Evolutionary conservation across 64 coral and sea anemone species (phyloP).

Genomic region (Cladopsammia gracilis): DNA sequence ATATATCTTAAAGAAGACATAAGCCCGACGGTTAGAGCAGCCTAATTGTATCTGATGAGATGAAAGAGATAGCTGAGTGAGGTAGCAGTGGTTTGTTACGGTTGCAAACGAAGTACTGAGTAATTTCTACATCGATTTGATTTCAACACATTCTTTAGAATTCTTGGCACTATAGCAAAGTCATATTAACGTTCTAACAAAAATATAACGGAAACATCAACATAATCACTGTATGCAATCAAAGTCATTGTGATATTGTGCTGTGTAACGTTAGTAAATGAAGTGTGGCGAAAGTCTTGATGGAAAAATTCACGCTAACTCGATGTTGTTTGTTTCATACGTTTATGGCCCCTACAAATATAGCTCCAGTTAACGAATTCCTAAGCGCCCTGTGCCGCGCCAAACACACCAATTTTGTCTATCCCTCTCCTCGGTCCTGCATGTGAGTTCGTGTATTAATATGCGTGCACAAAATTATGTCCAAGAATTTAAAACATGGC

Average conservation of each 20-base stretch:
- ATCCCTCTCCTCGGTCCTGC: not conserved
- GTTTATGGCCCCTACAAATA: constrained; percentile 33
- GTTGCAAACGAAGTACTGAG: constrained; percentile 9
- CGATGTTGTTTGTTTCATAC: constrained; percentile 61
- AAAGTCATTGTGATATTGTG: constrained; percentile 62
- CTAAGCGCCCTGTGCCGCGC: not conserved
- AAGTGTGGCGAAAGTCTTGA: constrained; percentile 32
- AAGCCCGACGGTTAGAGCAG: constrained; percentile 84
- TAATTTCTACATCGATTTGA: constrained; percentile 1
- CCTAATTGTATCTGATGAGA: constrained; percentile 92
- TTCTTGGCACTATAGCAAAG: not conserved
- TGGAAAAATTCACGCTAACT: constrained; percentile 55
- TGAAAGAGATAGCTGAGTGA: constrained; percentile 72
- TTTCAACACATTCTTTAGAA: not conserved
- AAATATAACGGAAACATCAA: constrained; percentile 47
- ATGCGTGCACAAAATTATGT: not conserved
- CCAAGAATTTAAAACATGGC: not conserved
- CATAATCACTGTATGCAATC: constrained; percentile 49
- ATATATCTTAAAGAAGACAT: constrained; percentile 85
- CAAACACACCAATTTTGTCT: constrained; percentile 1
- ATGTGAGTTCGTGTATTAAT: not conserved
- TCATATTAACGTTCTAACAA: not conserved
- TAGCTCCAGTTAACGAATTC: constrained; percentile 27
- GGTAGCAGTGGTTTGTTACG: constrained; percentile 23
- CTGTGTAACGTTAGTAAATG: constrained; percentile 29